Evolutionary conservation across 2,113 vertebrate genomes (phyloP), one percentile per base, ranked within the genome.

Genomic region (Caracal caracal): DNA sequence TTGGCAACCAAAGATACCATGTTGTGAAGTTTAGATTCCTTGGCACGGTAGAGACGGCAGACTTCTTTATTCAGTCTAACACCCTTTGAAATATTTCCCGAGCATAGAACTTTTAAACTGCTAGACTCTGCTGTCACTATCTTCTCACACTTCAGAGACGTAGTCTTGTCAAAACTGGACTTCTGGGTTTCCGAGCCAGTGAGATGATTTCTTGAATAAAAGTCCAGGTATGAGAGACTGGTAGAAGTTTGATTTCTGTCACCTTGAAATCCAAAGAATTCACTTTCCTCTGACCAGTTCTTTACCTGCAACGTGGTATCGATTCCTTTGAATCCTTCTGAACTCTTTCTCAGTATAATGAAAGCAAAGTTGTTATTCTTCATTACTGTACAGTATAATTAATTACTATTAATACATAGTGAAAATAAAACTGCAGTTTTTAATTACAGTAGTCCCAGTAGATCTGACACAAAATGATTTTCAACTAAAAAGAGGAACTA

Each of bases 61-160:
- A 97, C 96, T 86, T 96, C 94, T 97, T 94, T 92, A 96, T 89
- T 97, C 97, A 90, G 95, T 97, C 97, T 98, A 96, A 97, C 96
- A 97, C 93, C 86, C 75, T 96, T 96, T 81, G 88, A 97, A 98
- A 87, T 96, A 96, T 96, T 98, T 97, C 94, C 93, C 11, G 28
- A 97, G 97, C 37, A 65, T 22, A 28, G 88, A 97, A 98, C 97
- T 97, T 97, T 95, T 96, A 97, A 94, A 95, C 93, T 90, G 97
- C 96, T 97, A 97, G 95, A 97, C 97, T 98, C 68, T 89, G 47
- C 89, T 91, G 59, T 97, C 94, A 92, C 94, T 89, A 53, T 70
- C 94, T 96, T 88, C 68, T 95, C 92, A 93, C 94, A 87, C 87
- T 61, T 92, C 78, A 75, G 86, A 94, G 89, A 90, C 30, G 90